Evolutionary conservation across 1,140 invertebrate species (phyloP).

Genomic region (Cecropterus lyciades): DNA sequence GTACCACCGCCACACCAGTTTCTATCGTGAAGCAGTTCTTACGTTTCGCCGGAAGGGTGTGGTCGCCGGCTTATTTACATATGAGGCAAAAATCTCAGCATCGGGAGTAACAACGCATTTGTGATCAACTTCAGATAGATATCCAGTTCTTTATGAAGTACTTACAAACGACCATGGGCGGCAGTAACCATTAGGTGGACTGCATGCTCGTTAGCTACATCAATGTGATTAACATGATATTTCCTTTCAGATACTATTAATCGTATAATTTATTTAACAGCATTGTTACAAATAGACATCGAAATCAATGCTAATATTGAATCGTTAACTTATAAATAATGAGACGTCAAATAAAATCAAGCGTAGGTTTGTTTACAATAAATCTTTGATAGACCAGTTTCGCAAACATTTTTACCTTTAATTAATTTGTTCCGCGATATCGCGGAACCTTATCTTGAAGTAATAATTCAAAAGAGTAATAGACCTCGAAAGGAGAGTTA

Average conservation of each 20-base stretch:
- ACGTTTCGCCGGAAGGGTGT: too few relatives aligned
- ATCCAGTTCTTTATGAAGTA: too few relatives aligned
- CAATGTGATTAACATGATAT: too few relatives aligned
- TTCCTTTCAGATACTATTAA: slow-evolving; percentile 4
- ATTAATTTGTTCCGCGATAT: slow-evolving; percentile 18
- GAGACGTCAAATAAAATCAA: slow-evolving; percentile 8
- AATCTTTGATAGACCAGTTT: slow-evolving; percentile 17
- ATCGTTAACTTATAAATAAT: slow-evolving; percentile 18
- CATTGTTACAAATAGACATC: slow-evolving; percentile 17
- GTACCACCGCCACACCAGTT: too few relatives aligned
- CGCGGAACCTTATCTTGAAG: slow-evolving; percentile 2
- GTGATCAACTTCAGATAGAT: too few relatives aligned
- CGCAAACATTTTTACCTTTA: slow-evolving; percentile 12
- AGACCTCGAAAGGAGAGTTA: slow-evolving; percentile 4
- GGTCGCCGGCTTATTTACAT: too few relatives aligned
- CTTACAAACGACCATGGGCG: too few relatives aligned
- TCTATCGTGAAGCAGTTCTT: too few relatives aligned
- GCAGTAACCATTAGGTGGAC: too few relatives aligned
- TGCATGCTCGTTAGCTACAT: too few relatives aligned
- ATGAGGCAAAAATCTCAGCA: too few relatives aligned
- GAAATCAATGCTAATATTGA: slow-evolving; percentile 14
- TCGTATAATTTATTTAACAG: slow-evolving; percentile 17
- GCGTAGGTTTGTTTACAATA: slow-evolving; percentile 22
- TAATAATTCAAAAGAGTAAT: slow-evolving; percentile 10
- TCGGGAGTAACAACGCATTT: too few relatives aligned